These are phyloP conservation scores for Deilephila porcellus DNA, from an alignment of 2,888 invertebrate species.

Conservation along the genomic window DNA sequence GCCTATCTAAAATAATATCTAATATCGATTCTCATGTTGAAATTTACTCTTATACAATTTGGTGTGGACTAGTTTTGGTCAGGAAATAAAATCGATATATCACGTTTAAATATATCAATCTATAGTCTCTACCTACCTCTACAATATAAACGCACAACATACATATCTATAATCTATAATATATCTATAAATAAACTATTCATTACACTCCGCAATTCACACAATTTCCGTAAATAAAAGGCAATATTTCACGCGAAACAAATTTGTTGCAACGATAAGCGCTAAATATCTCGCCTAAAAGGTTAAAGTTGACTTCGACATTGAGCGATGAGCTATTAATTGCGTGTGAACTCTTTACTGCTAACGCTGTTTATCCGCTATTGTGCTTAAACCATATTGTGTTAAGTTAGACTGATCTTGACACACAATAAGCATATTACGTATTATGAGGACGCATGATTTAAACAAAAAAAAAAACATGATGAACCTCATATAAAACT, in stretches of 20 bases:
- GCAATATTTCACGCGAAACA: not conserved
- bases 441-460: too few relatives aligned
- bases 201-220: not conserved
- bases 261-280: not conserved
- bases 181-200: not conserved
- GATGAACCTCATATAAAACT: too few relatives aligned
- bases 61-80: too few relatives aligned
- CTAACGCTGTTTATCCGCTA: conserved; percentile 24
- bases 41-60: not conserved
- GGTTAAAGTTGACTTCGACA: conserved; percentile 40
- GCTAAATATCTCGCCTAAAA: conserved; percentile 19
- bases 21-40: not conserved
- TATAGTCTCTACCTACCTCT: too few relatives aligned
- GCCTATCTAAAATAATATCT: not conserved
- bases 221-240: not conserved
- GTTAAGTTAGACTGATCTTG: too few relatives aligned
- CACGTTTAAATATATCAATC: too few relatives aligned
- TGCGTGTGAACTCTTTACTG: conserved; percentile 44
- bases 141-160: not conserved
- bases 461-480: too few relatives aligned
- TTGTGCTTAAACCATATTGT: too few relatives aligned
- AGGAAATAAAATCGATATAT: too few relatives aligned
- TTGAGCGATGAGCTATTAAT: conserved; percentile 57
- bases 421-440: too few relatives aligned
- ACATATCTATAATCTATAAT: not conserved